Base-by-base conservation (phyloP, 2,888 invertebrate genomes). In the Globia sparganii region DNA sequence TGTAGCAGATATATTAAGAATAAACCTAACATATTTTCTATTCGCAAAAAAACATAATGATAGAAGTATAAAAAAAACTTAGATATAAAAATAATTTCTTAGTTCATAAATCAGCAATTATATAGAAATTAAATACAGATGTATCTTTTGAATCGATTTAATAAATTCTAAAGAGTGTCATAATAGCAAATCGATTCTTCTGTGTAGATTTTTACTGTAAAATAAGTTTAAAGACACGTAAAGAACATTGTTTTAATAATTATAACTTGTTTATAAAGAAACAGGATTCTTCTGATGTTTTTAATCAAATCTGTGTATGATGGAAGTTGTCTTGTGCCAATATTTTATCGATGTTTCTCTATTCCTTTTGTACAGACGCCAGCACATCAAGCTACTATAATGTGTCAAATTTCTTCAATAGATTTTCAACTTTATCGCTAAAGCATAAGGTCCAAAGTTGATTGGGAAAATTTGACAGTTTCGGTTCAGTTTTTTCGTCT, bases 271-370 rank as follows among this genome's bases (percentile, higher is more conserved):
- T 58, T 78, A 43, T 34, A 28, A 49, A 58, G 3, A 64, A 68
- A 77, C 67, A 43, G 71, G 65, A 72, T 77, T 74, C 75, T 75
- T 78, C 62, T 83, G 66, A 81, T 86, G 59, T 86, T 86, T 80
- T 78, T n/a, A 65, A 75, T 68, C 37, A 77, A 81, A 78, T 80
- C 49, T 81, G 72, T 86, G 86, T 89, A 90, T 86, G 90, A 87
- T 91, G 86, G 88, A 92, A 90, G 87, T 90, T 92, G 90, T 92
- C 93, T 94, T 94, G 94, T 94, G 94, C 94, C 94, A 94, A 94
- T 91, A 88, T 88, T 91, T 90, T 89, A 86, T 86, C 84, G 69
- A 81, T 83, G 75, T 84, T 77, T 81, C 75, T 74, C 18, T 72
- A 59, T 74, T 79, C 61, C 66, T 75, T 53, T 58, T 72, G 13